These are phyloP conservation scores for Melanogrammus aeglefinus DNA, from an alignment of 2,797 vertebrate species.

Conservation along the genomic window DNA sequence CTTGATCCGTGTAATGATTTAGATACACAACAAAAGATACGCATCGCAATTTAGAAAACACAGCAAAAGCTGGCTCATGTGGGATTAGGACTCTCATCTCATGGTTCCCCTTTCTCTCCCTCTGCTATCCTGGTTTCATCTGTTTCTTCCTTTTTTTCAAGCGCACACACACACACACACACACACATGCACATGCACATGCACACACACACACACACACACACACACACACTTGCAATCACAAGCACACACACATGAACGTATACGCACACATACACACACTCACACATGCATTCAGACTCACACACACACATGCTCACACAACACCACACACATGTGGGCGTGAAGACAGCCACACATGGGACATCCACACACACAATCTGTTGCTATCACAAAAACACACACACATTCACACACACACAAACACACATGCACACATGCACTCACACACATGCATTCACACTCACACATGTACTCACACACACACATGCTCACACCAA, in stretches of 20 bases:
- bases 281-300: neutral
- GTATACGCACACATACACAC: neutral
- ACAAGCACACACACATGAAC: slow-evolving; percentile 2
- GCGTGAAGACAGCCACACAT: too few relatives aligned
- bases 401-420: too few relatives aligned
- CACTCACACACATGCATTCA: too few relatives aligned
- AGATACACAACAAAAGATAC: neutral
- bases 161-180: slow-evolving; percentile 18
- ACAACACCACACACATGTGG: too few relatives aligned
- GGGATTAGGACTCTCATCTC: slow-evolving; percentile 8
- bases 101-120: neutral
- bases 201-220: slow-evolving; percentile 15
- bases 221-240: neutral
- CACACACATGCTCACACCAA: too few relatives aligned
- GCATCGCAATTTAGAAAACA: neutral
- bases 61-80: slow-evolving; percentile 10
- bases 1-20: neutral
- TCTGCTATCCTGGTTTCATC: neutral
- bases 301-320: too few relatives aligned
- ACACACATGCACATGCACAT: neutral
- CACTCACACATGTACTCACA: too few relatives aligned
- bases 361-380: too few relatives aligned
- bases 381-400: too few relatives aligned
- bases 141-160: neutral
- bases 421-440: too few relatives aligned